A percentile compares a stretch with the other conserved stretches of the same genome.
Evolutionary conservation across 2,113 vertebrate species (phyloP).

Genomic region (Mobula birostris): DNA sequence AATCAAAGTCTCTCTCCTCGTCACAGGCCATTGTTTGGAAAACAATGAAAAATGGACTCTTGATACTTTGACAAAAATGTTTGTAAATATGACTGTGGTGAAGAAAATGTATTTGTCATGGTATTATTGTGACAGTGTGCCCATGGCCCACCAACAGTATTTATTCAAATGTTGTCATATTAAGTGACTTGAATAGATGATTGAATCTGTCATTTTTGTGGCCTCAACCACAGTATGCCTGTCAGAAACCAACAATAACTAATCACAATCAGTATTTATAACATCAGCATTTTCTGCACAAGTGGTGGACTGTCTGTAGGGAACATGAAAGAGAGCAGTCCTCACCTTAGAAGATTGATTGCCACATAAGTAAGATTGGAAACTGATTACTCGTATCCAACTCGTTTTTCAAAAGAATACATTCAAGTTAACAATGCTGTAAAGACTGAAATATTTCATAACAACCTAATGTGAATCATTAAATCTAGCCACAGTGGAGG

Average conservation of each 20-base stretch:
- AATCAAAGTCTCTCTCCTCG: background rate
- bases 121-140: background rate
- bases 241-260: background rate
- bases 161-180: constrained; percentile 8
- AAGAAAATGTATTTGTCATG: background rate
- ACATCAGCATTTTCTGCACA: background rate
- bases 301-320: background rate
- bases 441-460: background rate
- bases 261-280: background rate
- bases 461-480: background rate
- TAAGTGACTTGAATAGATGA: background rate
- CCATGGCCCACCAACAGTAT: background rate
- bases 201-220: background rate
- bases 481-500: background rate
- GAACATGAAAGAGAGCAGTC: too few relatives aligned
- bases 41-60: background rate
- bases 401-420: background rate
- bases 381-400: background rate
- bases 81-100: background rate
- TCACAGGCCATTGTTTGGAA: background rate
- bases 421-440: background rate
- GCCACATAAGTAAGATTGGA: background rate
- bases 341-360: background rate
- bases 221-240: background rate
- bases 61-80: constrained; percentile 10